phyloP scores from a whole-genome alignment of 1,140 invertebrate genomes.

The Scaptodrosophila lebanonensis region DNA sequence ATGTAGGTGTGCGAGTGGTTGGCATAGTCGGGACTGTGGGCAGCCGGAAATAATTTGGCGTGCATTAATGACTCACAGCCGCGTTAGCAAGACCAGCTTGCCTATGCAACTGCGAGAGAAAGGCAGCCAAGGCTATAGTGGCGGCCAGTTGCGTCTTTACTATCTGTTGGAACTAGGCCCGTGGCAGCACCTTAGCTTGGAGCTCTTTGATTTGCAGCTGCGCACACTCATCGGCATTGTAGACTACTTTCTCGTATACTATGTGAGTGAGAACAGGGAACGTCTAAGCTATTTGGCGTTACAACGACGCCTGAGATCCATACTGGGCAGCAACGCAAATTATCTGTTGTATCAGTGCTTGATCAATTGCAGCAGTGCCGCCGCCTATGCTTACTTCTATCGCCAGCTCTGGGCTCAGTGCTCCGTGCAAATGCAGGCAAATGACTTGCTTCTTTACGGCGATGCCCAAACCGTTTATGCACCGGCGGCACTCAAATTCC shows the following conservation, averaged over 20 bases:
- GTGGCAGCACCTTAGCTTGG: constrained; percentile 78
- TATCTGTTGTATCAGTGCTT: constrained; percentile 50
- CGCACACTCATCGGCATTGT: constrained; percentile 81
- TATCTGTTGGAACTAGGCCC: constrained; percentile 80
- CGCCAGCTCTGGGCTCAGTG: constrained; percentile 43
- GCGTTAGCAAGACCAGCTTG: constrained; percentile 29
- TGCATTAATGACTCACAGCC: constrained; percentile 79
- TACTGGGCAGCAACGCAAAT: constrained; percentile 23
- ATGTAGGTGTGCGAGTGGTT: constrained; percentile 80
- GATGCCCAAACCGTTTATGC: constrained; percentile 81
- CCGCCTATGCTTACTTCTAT: constrained; percentile 39
- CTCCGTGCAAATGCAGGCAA: constrained; percentile 76
- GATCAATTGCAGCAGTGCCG: constrained; percentile 35
- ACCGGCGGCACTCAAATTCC: constrained; percentile 80
- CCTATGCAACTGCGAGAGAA: constrained; percentile 45
- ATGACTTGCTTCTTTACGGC: constrained; percentile 81
- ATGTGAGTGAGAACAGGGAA: constrained; percentile 31
- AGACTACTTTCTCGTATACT: constrained; percentile 81
- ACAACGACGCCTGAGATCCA: constrained; percentile 27
- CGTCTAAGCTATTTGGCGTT: background rate
- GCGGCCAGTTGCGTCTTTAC: constrained; percentile 78
- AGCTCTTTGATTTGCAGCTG: constrained; percentile 80
- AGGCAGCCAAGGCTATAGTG: no score
- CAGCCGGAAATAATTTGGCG: constrained; percentile 83
- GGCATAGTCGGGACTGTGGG: constrained; percentile 82